Base-by-base conservation (phyloP, 2,113 vertebrate genomes). In the Sphaerodactylus townsendi region DNA sequence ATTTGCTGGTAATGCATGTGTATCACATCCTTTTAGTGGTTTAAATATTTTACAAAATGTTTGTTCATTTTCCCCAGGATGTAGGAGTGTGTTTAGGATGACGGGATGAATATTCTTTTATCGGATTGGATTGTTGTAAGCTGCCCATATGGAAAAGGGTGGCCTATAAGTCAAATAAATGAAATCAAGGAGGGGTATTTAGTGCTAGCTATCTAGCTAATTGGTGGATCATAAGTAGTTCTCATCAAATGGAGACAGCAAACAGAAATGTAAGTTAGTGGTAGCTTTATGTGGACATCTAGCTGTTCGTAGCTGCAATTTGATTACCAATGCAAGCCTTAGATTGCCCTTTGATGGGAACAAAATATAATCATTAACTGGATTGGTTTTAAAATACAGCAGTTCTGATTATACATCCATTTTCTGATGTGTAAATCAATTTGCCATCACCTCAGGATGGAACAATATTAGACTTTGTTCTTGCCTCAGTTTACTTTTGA, bases 311-410 rank as follows among this genome's bases (percentile, higher is more conserved):
- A 89, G 53, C 48, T 89, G 3, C 33, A 37, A 59, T 23, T 65
- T 83, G 82, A 86, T 50, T 39, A 83, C 72, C n/a, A 21, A 85
- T 53, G 19, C n/a, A 84, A 80, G 48, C 62, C 37, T 44, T 68
- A 65, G 59, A 62, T 21, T 77, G 39, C 39, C 56, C 46, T 75
- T 70, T 87, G 88, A 39, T 91, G 76, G 85, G 77, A 89, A 14
- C 84, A 69, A 71, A 86, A 90, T 91, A 76, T 93, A 88, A 89
- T 93, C 73, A 93, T 94, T 93, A 94, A 91, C 92, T 80, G 69
- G 80, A 66, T 79, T 66, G n/a, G 17, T 6, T 82, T 88, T 89
- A 79, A 65, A 72, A 83, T 68, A 86, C 84, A 79, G 44, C 11
- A 86, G 62, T 85, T 90, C 74, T 46, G 72, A 68, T 78, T n/a